These are phyloP conservation scores for Ennomos quercinarius DNA, from an alignment of 2,888 invertebrate species.

Conservation along the genomic window DNA sequence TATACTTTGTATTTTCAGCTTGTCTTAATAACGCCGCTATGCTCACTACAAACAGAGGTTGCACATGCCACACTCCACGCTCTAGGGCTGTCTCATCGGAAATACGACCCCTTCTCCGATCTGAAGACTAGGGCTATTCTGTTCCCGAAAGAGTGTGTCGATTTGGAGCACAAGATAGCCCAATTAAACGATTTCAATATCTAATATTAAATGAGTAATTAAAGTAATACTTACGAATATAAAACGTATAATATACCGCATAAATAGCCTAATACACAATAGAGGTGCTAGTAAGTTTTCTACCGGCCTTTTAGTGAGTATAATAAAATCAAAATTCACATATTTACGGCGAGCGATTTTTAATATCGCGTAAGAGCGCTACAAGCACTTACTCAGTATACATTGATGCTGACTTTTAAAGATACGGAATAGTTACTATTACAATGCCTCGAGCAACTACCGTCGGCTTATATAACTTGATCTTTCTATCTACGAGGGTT, in stretches of 20 bases:
- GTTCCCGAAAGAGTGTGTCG: constrained; percentile 43
- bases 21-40: constrained; percentile 68
- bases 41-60: constrained; percentile 60
- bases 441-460: constrained; percentile 33
- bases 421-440: constrained; percentile 22
- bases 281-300: no score
- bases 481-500: constrained; percentile 16
- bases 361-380: background rate
- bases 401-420: constrained; percentile 9
- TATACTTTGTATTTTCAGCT: constrained; percentile 50
- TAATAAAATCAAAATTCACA: constrained; percentile 5
- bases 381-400: constrained; percentile 12
- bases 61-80: constrained; percentile 68
- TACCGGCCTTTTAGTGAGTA: constrained; percentile 1
- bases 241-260: no score
- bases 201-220: no score
- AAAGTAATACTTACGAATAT: no score
- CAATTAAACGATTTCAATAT: background rate
- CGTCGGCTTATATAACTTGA: constrained; percentile 34
- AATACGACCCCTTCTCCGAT: constrained; percentile 44
- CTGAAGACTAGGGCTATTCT: constrained; percentile 39
- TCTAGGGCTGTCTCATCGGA: constrained; percentile 58
- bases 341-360: constrained; percentile 1
- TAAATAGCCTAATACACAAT: no score
- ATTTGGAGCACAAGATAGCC: constrained; percentile 2